Conservation (phyloP, 2,797 vertebrate genomes). For the Tenualosa ilisha region DNA sequence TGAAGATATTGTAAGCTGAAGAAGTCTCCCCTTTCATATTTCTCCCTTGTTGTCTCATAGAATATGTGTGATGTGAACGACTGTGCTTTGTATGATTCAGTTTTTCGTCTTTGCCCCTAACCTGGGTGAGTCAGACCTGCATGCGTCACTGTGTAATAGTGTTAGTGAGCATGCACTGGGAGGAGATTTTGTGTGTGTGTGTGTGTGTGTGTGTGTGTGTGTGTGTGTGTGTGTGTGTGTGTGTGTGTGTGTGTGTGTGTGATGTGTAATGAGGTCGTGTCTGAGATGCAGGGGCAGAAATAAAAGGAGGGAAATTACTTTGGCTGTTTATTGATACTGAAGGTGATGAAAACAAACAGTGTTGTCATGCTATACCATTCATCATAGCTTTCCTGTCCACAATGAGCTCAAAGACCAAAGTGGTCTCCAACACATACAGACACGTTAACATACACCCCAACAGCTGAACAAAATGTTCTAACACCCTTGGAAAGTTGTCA, state of each 20-base stretch:
- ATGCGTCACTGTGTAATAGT: conserved; percentile 23
- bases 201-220: conserved; percentile 3
- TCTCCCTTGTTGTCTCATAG: not conserved
- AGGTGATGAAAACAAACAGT: conserved; percentile 38
- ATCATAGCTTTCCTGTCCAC: not conserved
- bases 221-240: not conserved
- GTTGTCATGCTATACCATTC: conserved; percentile 27
- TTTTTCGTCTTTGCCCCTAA: not conserved
- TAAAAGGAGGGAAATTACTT: conserved; percentile 33
- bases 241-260: not conserved
- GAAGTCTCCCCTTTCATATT: not conserved
- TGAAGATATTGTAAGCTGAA: not conserved
- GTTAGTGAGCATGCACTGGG: not conserved
- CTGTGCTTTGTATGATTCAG: not conserved
- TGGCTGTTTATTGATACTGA: conserved; percentile 32
- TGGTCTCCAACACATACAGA: not conserved
- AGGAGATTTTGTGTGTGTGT: not conserved
- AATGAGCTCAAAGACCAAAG: not conserved
- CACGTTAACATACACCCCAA: not conserved
- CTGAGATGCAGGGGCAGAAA: conserved; percentile 4
- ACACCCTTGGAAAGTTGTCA: not conserved
- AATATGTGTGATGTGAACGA: not conserved
- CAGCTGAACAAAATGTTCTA: not conserved
- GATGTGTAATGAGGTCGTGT: conserved; percentile 27
- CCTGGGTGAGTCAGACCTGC: conserved; percentile 10